Evolutionary conservation across 2,888 invertebrate genomes (phyloP), one percentile per base, ranked within the genome.

Genomic region (Syritta pipiens): DNA sequence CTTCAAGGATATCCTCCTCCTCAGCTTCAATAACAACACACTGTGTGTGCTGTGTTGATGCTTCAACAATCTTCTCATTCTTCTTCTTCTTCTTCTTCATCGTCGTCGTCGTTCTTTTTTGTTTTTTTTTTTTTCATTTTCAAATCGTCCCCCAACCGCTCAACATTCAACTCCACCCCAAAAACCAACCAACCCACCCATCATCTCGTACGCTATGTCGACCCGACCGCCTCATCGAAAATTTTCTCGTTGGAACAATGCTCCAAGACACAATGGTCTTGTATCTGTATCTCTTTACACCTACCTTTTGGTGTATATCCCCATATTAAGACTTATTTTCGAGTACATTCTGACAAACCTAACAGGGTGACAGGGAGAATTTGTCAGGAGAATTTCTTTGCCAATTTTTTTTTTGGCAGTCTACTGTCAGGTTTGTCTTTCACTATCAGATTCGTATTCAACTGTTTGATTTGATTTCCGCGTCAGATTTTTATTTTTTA

Each of bases 1-100:
- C 72, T 79, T 74, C 74, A 79, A 79, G 79, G 79, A 79, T 79
- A 79, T 74, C 67, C 75, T 63, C 46, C 62, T 32, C 30, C 60
- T 51, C 72, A 37, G 12, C 37, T 65, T 59, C 57, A 62, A 49
- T 57, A 67, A 62, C n/a, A n/a, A n/a, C 49, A 67, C 67, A 49
- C 67, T 79, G 74, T 42, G n/a, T n/a, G n/a, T n/a, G n/a, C n/a
- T n/a, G n/a, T 53, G 77, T 69, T 60, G 72, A 67, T 72, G 72
- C 77, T 79, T 74, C 42, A 79, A 72, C 72, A 74, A 55, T 67
- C 42, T 59, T 62, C 60, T 62, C 74, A 55, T 67, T 60, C 67
- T 35, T 57, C 28, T 24, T 53, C 49, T 40, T 14, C 37, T 26
- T 28, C 17, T 7, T 20, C 30, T 19, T 22, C n/a, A n/a, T n/a